Conservation (phyloP, 2,113 vertebrate species). For the Naja naja region DNA sequence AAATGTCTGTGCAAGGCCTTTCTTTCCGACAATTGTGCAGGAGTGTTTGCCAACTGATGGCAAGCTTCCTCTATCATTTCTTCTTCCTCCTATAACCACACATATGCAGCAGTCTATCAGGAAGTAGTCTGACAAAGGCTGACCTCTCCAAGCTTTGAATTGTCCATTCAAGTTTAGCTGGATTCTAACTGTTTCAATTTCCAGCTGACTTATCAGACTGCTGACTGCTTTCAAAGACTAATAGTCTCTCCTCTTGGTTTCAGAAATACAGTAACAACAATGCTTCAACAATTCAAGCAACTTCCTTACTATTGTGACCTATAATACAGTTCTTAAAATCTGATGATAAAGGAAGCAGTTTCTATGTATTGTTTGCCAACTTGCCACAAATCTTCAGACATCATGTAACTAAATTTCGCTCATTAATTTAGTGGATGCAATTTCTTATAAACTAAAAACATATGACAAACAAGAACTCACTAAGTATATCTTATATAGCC, state of each 20-base stretch:
- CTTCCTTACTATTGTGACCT: not conserved
- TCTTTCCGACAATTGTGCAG: slow-evolving; percentile 72
- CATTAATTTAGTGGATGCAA: not conserved
- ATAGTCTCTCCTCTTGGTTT: not conserved
- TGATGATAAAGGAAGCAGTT: not conserved
- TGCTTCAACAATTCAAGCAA: not conserved
- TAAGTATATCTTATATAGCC: not conserved
- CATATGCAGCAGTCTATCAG: slow-evolving; percentile 24
- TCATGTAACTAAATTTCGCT: not conserved
- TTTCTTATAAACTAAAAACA: not conserved
- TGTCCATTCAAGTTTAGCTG: slow-evolving; percentile 47
- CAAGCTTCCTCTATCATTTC: slow-evolving; percentile 42
- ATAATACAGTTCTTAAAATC: not conserved
- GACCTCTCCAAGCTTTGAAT: slow-evolving; percentile 63
- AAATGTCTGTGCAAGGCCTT: slow-evolving; percentile 57
- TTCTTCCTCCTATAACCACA: slow-evolving; percentile 47
- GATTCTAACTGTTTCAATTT: slow-evolving; percentile 58
- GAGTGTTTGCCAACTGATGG: slow-evolving; percentile 27
- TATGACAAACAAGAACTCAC: not conserved
- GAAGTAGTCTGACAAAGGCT: slow-evolving; percentile 47
- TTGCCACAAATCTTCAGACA: not conserved
- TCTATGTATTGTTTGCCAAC: no score
- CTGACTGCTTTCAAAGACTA: not conserved
- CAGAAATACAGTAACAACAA: not conserved
- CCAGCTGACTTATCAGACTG: slow-evolving; percentile 58